phyloP scores from a whole-genome alignment of 1,140 invertebrate species.

The Hylaeus anthracinus region DNA sequence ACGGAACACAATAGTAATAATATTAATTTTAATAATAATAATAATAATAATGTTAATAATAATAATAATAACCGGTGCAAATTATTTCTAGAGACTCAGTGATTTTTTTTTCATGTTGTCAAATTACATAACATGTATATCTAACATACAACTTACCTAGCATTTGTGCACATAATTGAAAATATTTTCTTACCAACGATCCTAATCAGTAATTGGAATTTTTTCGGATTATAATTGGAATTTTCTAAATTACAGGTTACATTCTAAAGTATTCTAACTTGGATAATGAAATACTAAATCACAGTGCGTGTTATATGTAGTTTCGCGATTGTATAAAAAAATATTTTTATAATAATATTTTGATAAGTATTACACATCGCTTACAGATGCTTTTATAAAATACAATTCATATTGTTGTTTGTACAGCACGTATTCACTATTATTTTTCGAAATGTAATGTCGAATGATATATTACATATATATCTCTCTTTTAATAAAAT shows the following conservation, averaged over 20 bases:
- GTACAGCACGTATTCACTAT: conserved; percentile 48
- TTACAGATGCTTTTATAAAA: conserved; percentile 46
- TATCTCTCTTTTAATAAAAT: conserved; percentile 46
- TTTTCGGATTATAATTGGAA: not conserved
- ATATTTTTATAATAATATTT: conserved; percentile 42
- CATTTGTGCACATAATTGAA: not conserved
- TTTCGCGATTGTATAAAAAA: conserved; percentile 6
- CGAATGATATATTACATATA: conserved; percentile 6
- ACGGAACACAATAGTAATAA: conserved; percentile 20
- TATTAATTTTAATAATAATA: conserved; percentile 6
- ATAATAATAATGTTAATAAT: not conserved
- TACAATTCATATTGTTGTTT: conserved; percentile 44
- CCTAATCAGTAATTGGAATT: not conserved
- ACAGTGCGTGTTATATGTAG: not conserved
- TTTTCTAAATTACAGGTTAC: not conserved
- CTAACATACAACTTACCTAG: not conserved
- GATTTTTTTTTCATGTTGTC: not conserved
- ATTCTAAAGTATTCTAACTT: not conserved
- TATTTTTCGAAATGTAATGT: conserved; percentile 10
- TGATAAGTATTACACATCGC: conserved; percentile 30
- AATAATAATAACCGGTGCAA: conserved; percentile 29
- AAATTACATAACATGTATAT: conserved; percentile 1
- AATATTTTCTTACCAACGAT: not conserved
- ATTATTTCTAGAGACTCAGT: conserved; percentile 4
- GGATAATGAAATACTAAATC: conserved; percentile 14